A percentile compares a stretch with the other conserved stretches of the same genome.
Evolutionary conservation across 1,140 invertebrate species (phyloP).

Genomic region (Scaptomyza graminum): DNA sequence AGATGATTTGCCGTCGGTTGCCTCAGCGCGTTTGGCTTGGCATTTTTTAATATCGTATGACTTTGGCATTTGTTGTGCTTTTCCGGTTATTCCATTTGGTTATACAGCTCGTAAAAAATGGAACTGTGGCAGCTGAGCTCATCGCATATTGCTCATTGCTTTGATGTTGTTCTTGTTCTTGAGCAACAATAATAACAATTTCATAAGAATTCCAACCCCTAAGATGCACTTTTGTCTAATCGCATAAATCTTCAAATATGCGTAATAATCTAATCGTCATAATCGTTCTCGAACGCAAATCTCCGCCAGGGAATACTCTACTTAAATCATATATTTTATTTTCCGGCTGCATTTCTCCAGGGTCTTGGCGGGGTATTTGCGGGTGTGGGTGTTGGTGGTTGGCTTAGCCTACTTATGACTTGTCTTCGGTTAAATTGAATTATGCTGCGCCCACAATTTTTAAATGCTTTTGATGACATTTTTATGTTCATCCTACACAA

Average conservation of each 20-base stretch:
- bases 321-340: slow-evolving; percentile 1
- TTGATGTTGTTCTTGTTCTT: slow-evolving; percentile 39
- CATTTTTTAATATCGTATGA: slow-evolving; percentile 76
- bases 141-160: slow-evolving; percentile 31
- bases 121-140: slow-evolving; percentile 67
- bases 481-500: slow-evolving; percentile 28
- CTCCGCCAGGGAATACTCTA: slow-evolving; percentile 51
- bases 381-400: background rate
- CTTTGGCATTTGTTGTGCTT: slow-evolving; percentile 54
- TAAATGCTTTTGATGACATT: slow-evolving; percentile 79
- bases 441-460: slow-evolving; percentile 49
- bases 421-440: slow-evolving; percentile 59
- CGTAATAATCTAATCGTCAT: slow-evolving; percentile 80
- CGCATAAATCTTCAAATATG: slow-evolving; percentile 77
- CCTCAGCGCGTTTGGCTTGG: slow-evolving; percentile 70
- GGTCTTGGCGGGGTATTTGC: background rate
- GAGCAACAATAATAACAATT: slow-evolving; percentile 65
- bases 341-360: slow-evolving; percentile 11
- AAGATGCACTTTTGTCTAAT: slow-evolving; percentile 55
- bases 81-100: slow-evolving; percentile 24
- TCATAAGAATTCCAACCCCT: slow-evolving; percentile 21
- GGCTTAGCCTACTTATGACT: slow-evolving; percentile 58
- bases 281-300: slow-evolving; percentile 65
- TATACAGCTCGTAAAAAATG: slow-evolving; percentile 51
- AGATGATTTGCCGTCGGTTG: slow-evolving; percentile 78